Conservation (phyloP, 1,140 invertebrate genomes). For the Bombus soroeensis region DNA sequence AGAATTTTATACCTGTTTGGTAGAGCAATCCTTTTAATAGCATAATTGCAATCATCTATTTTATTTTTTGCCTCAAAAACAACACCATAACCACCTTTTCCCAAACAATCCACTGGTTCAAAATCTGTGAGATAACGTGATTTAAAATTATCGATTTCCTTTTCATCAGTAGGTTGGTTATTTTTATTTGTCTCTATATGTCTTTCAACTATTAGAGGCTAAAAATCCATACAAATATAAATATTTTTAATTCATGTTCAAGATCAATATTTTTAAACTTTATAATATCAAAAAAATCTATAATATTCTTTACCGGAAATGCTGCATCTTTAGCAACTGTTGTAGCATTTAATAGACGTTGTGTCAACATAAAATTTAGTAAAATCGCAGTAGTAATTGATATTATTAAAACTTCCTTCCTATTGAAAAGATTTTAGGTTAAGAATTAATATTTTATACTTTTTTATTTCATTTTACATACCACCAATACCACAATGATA, state of each 20-base stretch:
- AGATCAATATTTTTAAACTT: background rate
- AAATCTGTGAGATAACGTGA: constrained; percentile 95
- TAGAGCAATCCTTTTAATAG: constrained; percentile 96
- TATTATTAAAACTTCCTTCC: constrained; percentile 89
- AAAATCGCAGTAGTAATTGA: constrained; percentile 86
- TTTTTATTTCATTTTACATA: constrained; percentile 73
- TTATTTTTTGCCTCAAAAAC: constrained; percentile 98
- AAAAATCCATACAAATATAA: constrained; percentile 28
- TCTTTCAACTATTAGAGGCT: constrained; percentile 78
- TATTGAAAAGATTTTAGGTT: constrained; percentile 67
- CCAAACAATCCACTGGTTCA: constrained; percentile 91
- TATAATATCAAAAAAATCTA: constrained; percentile 19
- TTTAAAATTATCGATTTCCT: constrained; percentile 80
- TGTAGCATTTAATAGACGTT: constrained; percentile 74
- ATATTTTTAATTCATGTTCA: constrained; percentile 7
- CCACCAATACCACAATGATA: constrained; percentile 92
- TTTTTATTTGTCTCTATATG: constrained; percentile 77
- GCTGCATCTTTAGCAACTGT: constrained; percentile 67
- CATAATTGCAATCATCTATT: constrained; percentile 97
- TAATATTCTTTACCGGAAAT: constrained; percentile 58
- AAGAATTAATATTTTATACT: constrained; percentile 17
- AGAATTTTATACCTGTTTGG: constrained; percentile 87
- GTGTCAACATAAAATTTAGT: constrained; percentile 85
- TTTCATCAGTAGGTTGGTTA: constrained; percentile 60
- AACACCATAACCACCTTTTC: constrained; percentile 97